Evolutionary conservation across 2,888 invertebrate genomes (phyloP).

Genomic region (Brachyptera putata): DNA sequence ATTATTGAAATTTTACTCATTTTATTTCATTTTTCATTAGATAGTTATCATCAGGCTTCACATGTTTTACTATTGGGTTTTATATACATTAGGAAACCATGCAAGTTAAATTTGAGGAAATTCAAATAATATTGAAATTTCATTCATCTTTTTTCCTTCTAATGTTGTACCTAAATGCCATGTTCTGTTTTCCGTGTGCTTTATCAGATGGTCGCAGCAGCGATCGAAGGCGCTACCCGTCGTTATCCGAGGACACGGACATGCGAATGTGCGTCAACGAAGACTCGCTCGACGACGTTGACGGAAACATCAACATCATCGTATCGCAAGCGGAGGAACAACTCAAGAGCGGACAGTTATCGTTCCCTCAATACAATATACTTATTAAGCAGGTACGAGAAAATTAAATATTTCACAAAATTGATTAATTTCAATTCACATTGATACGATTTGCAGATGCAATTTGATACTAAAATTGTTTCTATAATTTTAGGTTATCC

Average conservation of each 20-base stretch:
- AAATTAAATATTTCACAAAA: too few relatives aligned
- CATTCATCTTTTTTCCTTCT: too few relatives aligned
- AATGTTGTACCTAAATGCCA: background rate
- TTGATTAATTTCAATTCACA: too few relatives aligned
- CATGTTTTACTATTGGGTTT: too few relatives aligned
- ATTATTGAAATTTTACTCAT: too few relatives aligned
- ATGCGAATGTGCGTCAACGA: constrained; percentile 36
- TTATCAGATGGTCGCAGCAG: background rate
- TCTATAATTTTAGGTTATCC: constrained; percentile 56
- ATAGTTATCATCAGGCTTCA: too few relatives aligned
- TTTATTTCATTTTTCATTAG: too few relatives aligned
- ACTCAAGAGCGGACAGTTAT: constrained; percentile 67
- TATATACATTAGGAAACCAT: too few relatives aligned
- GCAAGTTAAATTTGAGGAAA: too few relatives aligned
- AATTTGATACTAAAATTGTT: constrained; percentile 3
- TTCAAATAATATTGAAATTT: too few relatives aligned
- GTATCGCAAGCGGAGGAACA: constrained; percentile 79
- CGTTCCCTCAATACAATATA: constrained; percentile 68
- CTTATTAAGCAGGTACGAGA: constrained; percentile 59
- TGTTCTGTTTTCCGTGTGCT: background rate
- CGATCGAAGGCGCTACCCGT: too few relatives aligned
- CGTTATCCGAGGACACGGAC: constrained; percentile 51
- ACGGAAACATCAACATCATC: constrained; percentile 69
- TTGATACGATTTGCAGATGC: background rate
- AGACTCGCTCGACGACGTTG: constrained; percentile 36